Evolutionary conservation across 2,797 vertebrate genomes (phyloP).

Genomic region (Thamnophis elegans): DNA sequence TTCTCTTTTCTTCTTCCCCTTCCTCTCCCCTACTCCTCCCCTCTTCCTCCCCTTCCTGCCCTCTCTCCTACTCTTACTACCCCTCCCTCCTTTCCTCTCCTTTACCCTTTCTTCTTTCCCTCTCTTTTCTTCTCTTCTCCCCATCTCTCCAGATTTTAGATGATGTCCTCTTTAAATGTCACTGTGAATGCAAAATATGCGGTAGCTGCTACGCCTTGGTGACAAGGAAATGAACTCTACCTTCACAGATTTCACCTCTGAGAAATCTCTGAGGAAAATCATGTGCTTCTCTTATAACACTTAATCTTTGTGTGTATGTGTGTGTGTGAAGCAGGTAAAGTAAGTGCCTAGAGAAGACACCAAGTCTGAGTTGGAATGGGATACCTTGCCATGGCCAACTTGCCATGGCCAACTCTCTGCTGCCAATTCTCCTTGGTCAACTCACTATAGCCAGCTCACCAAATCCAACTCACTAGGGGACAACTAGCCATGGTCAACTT

Average conservation of each 20-base stretch:
- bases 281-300: not conserved
- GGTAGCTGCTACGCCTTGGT: not conserved
- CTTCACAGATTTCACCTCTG: not conserved
- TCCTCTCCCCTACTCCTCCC: no score
- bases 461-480: not conserved
- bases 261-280: not conserved
- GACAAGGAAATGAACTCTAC: not conserved
- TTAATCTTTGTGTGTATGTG: not conserved
- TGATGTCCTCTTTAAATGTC: not conserved
- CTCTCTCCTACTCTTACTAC: no score
- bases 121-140: no score
- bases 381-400: not conserved
- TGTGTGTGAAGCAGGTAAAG: not conserved
- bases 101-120: no score
- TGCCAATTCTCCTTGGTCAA: no score
- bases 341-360: not conserved
- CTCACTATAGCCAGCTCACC: not conserved
- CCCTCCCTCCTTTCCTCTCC: no score
- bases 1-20: no score
- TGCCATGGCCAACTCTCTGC: not conserved
- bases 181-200: not conserved
- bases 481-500: no score
- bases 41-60: no score
- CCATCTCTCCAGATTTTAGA: no score
- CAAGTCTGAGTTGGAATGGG: not conserved